Conservation (phyloP, 2,113 vertebrate species). For the Nanger granti region DNA sequence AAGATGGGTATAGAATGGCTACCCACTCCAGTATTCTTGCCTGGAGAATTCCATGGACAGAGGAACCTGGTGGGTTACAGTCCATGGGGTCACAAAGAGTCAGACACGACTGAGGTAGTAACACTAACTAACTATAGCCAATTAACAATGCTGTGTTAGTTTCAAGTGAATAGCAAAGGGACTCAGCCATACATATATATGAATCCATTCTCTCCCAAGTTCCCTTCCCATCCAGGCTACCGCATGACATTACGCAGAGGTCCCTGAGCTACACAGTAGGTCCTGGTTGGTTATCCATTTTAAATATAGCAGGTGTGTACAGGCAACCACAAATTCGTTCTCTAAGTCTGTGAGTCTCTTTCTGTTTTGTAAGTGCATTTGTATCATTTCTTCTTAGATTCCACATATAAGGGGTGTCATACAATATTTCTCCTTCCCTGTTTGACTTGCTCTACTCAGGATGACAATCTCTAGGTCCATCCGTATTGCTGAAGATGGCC, state of each 20-base stretch:
- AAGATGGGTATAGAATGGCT: neutral
- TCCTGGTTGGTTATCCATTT: neutral
- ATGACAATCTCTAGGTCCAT: neutral
- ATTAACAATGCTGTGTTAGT: neutral
- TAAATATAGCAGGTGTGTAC: neutral
- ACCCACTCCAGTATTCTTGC: neutral
- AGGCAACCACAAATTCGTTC: neutral
- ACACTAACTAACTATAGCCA: neutral
- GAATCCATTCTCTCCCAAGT: neutral
- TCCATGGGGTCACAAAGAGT: neutral
- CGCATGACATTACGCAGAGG: neutral
- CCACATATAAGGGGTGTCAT: neutral
- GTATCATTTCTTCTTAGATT: neutral
- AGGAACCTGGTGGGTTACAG: neutral
- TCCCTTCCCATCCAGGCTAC: neutral
- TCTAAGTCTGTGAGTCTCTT: neutral
- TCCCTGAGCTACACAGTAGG: neutral
- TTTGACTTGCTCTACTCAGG: neutral
- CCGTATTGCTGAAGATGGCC: neutral
- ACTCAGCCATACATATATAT: neutral
- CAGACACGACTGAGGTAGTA: fast-evolving
- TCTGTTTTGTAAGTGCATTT: neutral
- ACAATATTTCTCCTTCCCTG: neutral
- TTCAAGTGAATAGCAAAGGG: neutral
- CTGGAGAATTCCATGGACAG: neutral